Evolutionary conservation across 2,888 invertebrate genomes (phyloP).

Genomic region (Lasioglossum calceatum): DNA sequence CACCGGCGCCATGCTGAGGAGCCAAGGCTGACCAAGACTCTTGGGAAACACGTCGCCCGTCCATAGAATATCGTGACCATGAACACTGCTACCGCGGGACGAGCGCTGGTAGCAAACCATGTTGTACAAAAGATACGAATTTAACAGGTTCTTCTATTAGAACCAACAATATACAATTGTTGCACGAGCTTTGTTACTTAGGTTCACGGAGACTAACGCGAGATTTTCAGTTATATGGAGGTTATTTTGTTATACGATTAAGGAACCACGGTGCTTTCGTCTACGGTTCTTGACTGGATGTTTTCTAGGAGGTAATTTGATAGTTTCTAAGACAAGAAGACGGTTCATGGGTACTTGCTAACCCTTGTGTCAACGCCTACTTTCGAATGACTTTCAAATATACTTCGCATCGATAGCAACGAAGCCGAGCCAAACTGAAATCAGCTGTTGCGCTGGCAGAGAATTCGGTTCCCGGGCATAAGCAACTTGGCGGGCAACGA

Average conservation of each 20-base stretch:
- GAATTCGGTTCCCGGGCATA: too few relatives aligned
- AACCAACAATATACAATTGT: neutral
- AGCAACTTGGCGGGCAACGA: too few relatives aligned
- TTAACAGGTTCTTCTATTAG: neutral
- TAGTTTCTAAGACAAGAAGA: neutral
- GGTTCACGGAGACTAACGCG: neutral
- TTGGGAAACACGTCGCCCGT: neutral
- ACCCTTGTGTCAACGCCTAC: neutral
- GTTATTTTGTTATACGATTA: neutral
- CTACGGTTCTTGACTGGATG: neutral
- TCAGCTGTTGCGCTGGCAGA: too few relatives aligned
- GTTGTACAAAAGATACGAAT: neutral
- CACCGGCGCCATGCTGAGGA: conserved; percentile 35
- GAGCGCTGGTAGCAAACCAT: neutral
- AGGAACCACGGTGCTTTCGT: neutral
- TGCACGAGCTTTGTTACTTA: neutral
- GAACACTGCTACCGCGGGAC: neutral
- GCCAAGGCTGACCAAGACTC: conserved; percentile 22
- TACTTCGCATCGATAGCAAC: too few relatives aligned
- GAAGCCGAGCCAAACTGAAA: too few relatives aligned
- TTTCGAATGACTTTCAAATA: neutral
- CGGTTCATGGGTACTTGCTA: neutral
- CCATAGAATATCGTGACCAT: neutral
- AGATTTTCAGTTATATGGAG: neutral
- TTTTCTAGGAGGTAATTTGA: neutral